Base-by-base conservation (phyloP, 2,113 vertebrate genomes). In the Lagopus muta region DNA sequence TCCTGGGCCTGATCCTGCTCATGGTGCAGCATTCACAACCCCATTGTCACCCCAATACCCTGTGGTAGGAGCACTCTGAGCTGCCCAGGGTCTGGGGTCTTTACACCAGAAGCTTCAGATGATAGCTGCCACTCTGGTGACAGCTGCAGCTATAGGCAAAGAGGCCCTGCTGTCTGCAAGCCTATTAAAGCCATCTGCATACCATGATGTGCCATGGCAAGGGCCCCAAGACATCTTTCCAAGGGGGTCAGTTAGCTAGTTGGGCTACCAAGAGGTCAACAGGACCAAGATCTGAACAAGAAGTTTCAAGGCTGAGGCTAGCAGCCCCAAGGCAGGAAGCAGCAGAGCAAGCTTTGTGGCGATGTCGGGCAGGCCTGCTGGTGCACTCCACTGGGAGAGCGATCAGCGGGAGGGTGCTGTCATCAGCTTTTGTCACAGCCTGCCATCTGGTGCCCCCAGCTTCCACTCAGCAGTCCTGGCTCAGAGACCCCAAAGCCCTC, bases 401-500 rank as follows among this genome's bases (percentile, higher is more conserved):
- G 0, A 54, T 86, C 86, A 43, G 65, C 1, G 0, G 82, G 55
- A 94, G 34, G 38, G 88, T 96, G 93, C 82, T 92, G 88, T 76
- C 86, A 86, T 34, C 88, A 93, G 90, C 81, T 86, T 62, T 4
- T 50, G 66, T 90, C 86, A 78, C 83, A 84, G 84, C 71, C 86
- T 94, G 90, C 52, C 77, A 30, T 69, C 88, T 45, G 93, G 93
- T 94, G 86, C 70, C 86, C 81, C 93, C 92, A 25, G 1, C n/a
- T 78, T 84, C 77, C 12, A 0, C 30, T 58, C 94, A 87, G 81
- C 90, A 94, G 95, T 90, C 91, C 86, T 93, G 94, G 74, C 83
- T 70, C 95, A 57, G 77, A 96, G 81, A 96, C 74, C 81, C 74
- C 81, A 40, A 11, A 13, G 67, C 71, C 92, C 95, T 96, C 94